Evolutionary conservation across 2,888 invertebrate genomes (phyloP).

Genomic region (Polydrusus cervinus): DNA sequence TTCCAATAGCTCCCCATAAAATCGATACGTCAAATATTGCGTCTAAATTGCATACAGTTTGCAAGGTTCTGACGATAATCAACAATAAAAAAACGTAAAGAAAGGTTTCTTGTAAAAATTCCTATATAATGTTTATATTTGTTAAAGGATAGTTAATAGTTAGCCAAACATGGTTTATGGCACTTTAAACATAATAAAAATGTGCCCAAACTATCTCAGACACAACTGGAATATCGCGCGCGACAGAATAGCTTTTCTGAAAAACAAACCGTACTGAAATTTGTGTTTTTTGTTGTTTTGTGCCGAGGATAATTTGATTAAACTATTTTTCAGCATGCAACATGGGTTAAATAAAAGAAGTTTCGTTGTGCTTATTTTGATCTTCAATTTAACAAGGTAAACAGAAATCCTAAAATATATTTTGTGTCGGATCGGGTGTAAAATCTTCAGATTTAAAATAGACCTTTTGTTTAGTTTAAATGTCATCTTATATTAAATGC

Average conservation of each 20-base stretch:
- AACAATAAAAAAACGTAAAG: constrained; percentile 3
- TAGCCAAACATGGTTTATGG: constrained; percentile 36
- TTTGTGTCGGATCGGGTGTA: too few relatives aligned
- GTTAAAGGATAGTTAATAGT: constrained; percentile 32
- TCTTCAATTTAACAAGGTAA: constrained; percentile 3
- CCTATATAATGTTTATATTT: constrained; percentile 33
- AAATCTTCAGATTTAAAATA: too few relatives aligned
- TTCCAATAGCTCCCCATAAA: too few relatives aligned
- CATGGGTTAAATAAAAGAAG: constrained; percentile 14
- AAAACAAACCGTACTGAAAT: background rate
- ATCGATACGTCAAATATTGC: too few relatives aligned
- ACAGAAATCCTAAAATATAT: too few relatives aligned
- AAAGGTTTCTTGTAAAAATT: constrained; percentile 25
- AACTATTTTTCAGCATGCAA: constrained; percentile 13
- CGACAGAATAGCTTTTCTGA: background rate
- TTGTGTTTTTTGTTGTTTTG: constrained; percentile 3
- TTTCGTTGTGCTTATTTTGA: constrained; percentile 1
- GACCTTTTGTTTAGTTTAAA: too few relatives aligned
- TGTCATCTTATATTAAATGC: too few relatives aligned
- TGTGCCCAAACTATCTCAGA: constrained; percentile 13
- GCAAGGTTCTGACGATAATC: background rate
- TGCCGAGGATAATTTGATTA: background rate
- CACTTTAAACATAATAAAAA: constrained; percentile 32
- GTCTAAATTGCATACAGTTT: background rate
- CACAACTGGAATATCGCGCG: background rate